A percentile compares a stretch with the other conserved stretches of the same genome.
Conservation (phyloP, 2,797 vertebrate species). For the Channa striata region DNA sequence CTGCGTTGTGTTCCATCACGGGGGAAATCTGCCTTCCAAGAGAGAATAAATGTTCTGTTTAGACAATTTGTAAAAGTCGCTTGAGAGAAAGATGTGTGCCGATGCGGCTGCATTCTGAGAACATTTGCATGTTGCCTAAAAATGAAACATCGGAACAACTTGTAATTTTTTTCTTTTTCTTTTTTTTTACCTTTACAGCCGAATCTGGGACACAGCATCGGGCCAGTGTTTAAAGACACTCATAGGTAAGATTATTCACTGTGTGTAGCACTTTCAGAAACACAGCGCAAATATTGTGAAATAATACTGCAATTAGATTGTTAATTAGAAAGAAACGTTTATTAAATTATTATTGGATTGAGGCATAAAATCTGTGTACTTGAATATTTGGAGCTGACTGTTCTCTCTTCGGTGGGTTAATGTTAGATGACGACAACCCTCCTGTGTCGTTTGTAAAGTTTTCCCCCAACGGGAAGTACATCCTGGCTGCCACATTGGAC, state of each 20-base stretch:
- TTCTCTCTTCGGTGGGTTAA: neutral
- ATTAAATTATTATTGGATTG: neutral
- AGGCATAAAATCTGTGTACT: neutral
- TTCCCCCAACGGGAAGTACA: slow-evolving; percentile 99
- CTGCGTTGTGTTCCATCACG: too few relatives aligned
- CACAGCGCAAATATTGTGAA: too few relatives aligned
- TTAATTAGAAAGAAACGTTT: too few relatives aligned
- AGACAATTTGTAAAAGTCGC: too few relatives aligned
- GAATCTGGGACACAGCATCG: slow-evolving; percentile 99
- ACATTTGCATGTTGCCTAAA: neutral
- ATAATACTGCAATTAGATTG: too few relatives aligned
- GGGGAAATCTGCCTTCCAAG: neutral
- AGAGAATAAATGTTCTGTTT: neutral
- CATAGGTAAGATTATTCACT: slow-evolving; percentile 88
- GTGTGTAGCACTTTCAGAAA: too few relatives aligned
- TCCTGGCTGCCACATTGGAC: slow-evolving; percentile 97
- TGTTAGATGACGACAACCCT: slow-evolving; percentile 96
- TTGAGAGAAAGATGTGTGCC: too few relatives aligned
- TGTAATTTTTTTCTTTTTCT: neutral
- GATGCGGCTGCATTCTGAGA: neutral
- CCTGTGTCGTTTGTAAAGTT: slow-evolving; percentile 99
- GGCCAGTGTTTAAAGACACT: slow-evolving; percentile 99
- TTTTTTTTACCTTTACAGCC: slow-evolving; percentile 78
- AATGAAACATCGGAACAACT: neutral
- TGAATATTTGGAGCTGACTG: neutral